Base-by-base conservation (phyloP, 2,113 vertebrate genomes). In the Urocolius indicus region DNA sequence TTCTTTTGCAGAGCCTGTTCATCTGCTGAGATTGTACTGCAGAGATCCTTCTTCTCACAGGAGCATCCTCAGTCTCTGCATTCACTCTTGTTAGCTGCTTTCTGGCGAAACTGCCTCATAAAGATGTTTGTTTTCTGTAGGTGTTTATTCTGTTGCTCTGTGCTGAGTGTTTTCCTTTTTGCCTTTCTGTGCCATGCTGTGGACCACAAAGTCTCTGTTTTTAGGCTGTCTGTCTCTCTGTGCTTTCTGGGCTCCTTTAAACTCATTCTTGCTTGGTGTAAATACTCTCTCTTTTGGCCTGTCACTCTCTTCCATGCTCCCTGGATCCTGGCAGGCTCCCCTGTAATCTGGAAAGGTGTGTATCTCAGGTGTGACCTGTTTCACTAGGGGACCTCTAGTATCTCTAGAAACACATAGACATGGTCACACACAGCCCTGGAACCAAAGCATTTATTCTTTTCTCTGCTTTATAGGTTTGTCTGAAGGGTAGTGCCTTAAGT, bases 211-310 rank as follows among this genome's bases (percentile, higher is more conserved):
- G 48, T 18, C 54, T 55, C 1, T 48, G 1, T 65, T 75, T 90
- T 30, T 57, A n/a, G n/a, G 9, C 57, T 63, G 30, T 19, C 43
- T 61, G 30, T 74, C 18, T 62, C 34, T 69, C 45, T 1, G 0
- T 34, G 38, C 58, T 38, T 45, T 45, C 58, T 34, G 54, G 29
- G 49, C 38, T 86, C n/a, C 79, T 63, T 59, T 46, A 51, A 22
- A 24, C 2, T 0, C 6, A 0, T 32, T 63, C 48, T 68, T 18
- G 16, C 30, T 29, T 0, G 0, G 12, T 57, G 34, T 41, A 30
- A 9, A 22, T 22, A 32, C 46, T 38, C 4, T 49, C 38, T 73
- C 46, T 46, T 29, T 19, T 46, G 43, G 36, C 26, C 32, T 29
- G 62, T 79, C 41, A 5, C 20, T 22, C 29, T 34, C 27, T 55